A percentile compares a stretch with the other conserved stretches of the same genome.
phyloP scores from a whole-genome alignment of 2,113 vertebrate genomes.

The Paraplagusia blochii region DNA sequence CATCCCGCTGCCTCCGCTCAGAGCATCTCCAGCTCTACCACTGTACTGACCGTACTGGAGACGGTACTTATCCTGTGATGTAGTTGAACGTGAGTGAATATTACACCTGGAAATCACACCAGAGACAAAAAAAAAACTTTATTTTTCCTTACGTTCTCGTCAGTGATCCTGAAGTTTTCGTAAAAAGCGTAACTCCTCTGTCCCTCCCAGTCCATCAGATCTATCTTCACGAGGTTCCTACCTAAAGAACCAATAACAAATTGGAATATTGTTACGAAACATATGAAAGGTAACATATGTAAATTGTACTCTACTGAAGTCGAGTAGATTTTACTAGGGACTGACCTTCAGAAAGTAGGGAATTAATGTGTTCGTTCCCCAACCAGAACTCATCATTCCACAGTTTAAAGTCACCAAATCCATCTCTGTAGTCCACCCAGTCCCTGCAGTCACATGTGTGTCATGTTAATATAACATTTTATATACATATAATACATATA shows the following conservation, averaged over 20 bases:
- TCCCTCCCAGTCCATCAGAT: slow-evolving; percentile 87
- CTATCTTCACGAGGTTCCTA: slow-evolving; percentile 81
- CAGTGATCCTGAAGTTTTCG: slow-evolving; percentile 79
- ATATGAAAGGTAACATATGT: background rate
- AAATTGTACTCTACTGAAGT: background rate
- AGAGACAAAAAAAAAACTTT: background rate
- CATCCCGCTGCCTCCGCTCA: slow-evolving; percentile 80
- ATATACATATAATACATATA: too few relatives aligned
- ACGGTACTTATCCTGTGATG: slow-evolving; percentile 82
- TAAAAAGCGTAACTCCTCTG: slow-evolving; percentile 79
- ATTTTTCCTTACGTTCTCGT: slow-evolving; percentile 75
- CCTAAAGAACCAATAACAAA: slow-evolving; percentile 60
- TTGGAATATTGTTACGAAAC: background rate
- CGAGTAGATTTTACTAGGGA: background rate
- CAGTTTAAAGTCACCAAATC: slow-evolving; percentile 85
- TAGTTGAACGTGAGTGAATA: background rate
- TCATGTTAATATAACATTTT: too few relatives aligned
- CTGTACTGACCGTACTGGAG: slow-evolving; percentile 81
- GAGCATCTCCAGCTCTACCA: slow-evolving; percentile 83
- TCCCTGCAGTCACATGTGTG: slow-evolving; percentile 66
- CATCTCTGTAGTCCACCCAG: slow-evolving; percentile 87
- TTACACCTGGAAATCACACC: background rate
- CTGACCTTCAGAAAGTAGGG: slow-evolving; percentile 79
- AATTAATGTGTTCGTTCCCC: slow-evolving; percentile 84
- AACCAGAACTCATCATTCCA: slow-evolving; percentile 90